A percentile compares a stretch with the other conserved stretches of the same genome.
phyloP scores from a whole-genome alignment of 2,797 vertebrate species.

The Fundulus diaphanus region DNA sequence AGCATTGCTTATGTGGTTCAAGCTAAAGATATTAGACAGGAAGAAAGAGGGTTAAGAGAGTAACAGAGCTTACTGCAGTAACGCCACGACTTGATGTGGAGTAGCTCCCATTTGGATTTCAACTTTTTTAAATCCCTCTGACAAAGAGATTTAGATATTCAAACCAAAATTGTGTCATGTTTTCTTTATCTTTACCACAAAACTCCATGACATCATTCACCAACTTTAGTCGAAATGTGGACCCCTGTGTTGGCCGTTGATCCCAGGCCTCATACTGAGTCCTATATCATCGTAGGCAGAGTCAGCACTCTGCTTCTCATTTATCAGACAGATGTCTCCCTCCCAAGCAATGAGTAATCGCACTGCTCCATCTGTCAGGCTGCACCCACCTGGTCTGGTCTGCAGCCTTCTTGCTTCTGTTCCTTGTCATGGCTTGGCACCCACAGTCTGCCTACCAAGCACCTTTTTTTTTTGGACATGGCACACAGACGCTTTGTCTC shows the following conservation, averaged over 20 bases:
- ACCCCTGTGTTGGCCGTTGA: constrained; percentile 36
- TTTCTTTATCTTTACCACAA: constrained; percentile 38
- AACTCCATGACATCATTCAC: constrained; percentile 36
- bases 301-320: constrained; percentile 78
- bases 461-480: constrained; percentile 64
- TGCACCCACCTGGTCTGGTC: constrained; percentile 76
- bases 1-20: constrained; percentile 40
- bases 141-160: constrained; percentile 24
- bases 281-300: constrained; percentile 62
- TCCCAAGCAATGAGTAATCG: constrained; percentile 81
- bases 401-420: constrained; percentile 76
- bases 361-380: constrained; percentile 73
- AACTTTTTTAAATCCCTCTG: constrained; percentile 26
- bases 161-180: constrained; percentile 11
- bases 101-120: constrained; percentile 16
- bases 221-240: constrained; percentile 35
- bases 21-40: constrained; percentile 19
- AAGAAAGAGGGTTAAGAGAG: neutral
- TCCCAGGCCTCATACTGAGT: constrained; percentile 41
- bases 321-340: constrained; percentile 80
- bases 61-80: constrained; percentile 7
- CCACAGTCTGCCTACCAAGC: constrained; percentile 72
- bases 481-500: constrained; percentile 64
- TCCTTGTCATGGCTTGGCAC: constrained; percentile 71
- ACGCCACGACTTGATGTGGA: constrained; percentile 18